Percentiles rank a stretch among this genome's conserved stretches.
These are phyloP conservation scores for Allacma fusca DNA, from an alignment of 2,888 invertebrate species.

Conservation along the genomic window DNA sequence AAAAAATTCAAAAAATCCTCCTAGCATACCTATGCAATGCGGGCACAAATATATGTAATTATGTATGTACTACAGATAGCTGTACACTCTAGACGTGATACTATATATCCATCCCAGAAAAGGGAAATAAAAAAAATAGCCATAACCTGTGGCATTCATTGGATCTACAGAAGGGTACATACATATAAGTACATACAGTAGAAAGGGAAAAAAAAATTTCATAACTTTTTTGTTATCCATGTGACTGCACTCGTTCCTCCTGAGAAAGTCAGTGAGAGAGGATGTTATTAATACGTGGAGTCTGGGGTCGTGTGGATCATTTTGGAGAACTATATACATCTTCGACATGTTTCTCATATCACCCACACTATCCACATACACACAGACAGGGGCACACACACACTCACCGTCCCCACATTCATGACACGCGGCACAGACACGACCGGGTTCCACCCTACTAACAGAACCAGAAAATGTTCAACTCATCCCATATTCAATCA, in stretches of 20 bases:
- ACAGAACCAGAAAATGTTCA: constrained; percentile 20
- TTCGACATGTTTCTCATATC: constrained; percentile 41
- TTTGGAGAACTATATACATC: constrained; percentile 30
- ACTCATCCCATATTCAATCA: constrained; percentile 39
- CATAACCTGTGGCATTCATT: constrained; percentile 36
- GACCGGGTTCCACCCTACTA: constrained; percentile 5
- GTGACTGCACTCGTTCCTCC: not conserved
- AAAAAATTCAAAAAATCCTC: no score
- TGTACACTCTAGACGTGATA: no score
- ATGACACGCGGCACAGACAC: constrained; percentile 37
- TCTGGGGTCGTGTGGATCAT: constrained; percentile 26
- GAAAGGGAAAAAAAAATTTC: not conserved
- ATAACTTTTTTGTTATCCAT: constrained; percentile 22
- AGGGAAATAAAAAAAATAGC: constrained; percentile 22
- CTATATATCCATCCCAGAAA: not conserved
- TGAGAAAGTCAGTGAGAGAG: not conserved
- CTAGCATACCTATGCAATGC: no score
- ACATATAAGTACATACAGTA: no score
- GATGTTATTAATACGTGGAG: constrained; percentile 10
- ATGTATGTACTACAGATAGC: not conserved
- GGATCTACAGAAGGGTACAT: not conserved
- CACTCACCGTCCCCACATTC: constrained; percentile 11
- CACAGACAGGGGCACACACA: not conserved
- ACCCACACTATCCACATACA: constrained; percentile 19
- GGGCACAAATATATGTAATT: not conserved